Base-by-base conservation (phyloP, 2,888 invertebrate species). In the Penaeus monodon region DNA sequence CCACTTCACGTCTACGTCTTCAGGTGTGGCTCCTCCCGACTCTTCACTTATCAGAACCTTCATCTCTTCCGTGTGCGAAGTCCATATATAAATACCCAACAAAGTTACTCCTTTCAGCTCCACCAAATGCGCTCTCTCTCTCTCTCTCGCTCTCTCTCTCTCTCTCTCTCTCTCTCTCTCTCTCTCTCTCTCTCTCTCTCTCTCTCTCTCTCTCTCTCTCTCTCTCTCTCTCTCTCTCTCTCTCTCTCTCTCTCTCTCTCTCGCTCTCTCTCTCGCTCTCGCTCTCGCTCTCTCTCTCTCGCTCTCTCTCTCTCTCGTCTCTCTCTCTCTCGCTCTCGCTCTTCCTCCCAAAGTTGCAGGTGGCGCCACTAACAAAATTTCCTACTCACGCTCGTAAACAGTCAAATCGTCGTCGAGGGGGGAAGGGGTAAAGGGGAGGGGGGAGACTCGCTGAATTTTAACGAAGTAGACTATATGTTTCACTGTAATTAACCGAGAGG, bases 251-350 rank as follows among this genome's bases (percentile, higher is more conserved):
- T 12, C 29, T 73, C 73, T 4, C 29, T 73, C 27, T 10, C 29
- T 73, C 27, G 4, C 20, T 33, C 38, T 33, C 6, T 29, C n/a
- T 22, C 22, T n/a, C 38, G 12, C 24, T 29, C 73, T 27, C 73
- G 3, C 73, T 24, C 73, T 73, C 3, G 8, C 73, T 27, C 10
- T 73, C 73, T 17, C 27, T 74, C 27, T 74, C 33, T 74, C 74
- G 29, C 74, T 74, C 74, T 29, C 74, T 74, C 74, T 74, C 74
- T 74, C 74, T 74, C 74, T 17, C 44, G 2, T n/a, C n/a, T 49
- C n/a, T 24, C 76, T 77, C 76, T 77, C 76, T 49, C 76, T 77
- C 76, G 49, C 76, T 73, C 73, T 17, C 73, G 2, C 29, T 17
- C 33, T 38, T 14, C 20, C 74, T 38, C 33, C 27, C 70, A 70